These are phyloP conservation scores for Phytoseiulus persimilis DNA, from an alignment of 2,888 invertebrate genomes.

Conservation along the genomic window DNA sequence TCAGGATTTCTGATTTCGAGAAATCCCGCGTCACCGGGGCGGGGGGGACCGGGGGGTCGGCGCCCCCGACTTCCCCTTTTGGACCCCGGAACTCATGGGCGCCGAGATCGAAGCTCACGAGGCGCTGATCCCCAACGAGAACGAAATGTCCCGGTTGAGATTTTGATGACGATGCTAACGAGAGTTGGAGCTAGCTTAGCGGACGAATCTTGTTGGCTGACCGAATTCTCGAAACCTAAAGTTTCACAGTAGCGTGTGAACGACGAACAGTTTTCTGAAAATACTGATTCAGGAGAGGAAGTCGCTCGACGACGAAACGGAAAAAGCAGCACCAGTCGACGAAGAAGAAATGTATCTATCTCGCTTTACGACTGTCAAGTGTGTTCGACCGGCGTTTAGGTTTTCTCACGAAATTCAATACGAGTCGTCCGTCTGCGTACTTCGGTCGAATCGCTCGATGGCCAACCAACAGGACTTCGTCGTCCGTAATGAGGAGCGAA, in stretches of 20 bases:
- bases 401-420: not conserved
- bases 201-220: not conserved
- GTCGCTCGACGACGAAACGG: not conserved
- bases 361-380: not conserved
- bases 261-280: conserved; percentile 5
- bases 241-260: not conserved
- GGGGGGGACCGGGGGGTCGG: too few species aligned
- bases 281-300: not conserved
- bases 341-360: not conserved
- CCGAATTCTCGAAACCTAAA: not conserved
- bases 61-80: too few species aligned
- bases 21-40: too few species aligned
- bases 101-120: too few species aligned
- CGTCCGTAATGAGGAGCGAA: not conserved
- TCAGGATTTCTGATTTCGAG: too few species aligned
- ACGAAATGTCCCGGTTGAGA: too few species aligned
- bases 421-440: not conserved
- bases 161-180: not conserved
- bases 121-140: too few species aligned
- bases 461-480: not conserved
- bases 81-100: too few species aligned
- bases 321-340: not conserved
- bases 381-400: not conserved
- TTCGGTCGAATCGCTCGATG: not conserved
- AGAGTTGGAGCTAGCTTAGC: not conserved